Percentiles rank a stretch among this genome's conserved stretches.
These are phyloP conservation scores for Peromyscus maniculatus DNA, from an alignment of 2,113 vertebrate species.

Conservation along the genomic window DNA sequence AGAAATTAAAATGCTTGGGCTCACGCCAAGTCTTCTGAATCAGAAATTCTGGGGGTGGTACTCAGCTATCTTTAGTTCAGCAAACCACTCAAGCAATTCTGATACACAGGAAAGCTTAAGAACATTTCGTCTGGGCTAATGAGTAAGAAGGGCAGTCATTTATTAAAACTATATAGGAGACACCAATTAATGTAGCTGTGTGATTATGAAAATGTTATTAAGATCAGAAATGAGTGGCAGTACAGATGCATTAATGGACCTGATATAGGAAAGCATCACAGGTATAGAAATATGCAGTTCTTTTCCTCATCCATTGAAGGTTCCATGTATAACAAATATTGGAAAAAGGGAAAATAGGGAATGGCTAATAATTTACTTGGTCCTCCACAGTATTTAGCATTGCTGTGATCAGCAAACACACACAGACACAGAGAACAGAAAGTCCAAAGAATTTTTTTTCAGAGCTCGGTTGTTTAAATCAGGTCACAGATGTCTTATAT, in stretches of 20 bases:
- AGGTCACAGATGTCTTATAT: not conserved
- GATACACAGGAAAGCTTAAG: not conserved
- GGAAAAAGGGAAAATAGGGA: not conserved
- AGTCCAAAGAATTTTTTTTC: not conserved
- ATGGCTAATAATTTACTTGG: not conserved
- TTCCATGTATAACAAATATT: not conserved
- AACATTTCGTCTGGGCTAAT: constrained; percentile 14
- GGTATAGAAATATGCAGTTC: not conserved
- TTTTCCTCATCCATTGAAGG: not conserved
- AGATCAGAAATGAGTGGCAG: not conserved
- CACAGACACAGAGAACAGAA: not conserved
- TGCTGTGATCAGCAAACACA: not conserved
- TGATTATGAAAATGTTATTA: not conserved
- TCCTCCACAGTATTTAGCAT: not conserved
- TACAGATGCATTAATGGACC: not conserved
- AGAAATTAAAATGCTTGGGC: constrained; percentile 35
- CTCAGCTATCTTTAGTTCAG: constrained; percentile 48
- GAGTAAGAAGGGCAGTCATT: not conserved
- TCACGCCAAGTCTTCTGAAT: constrained; percentile 10
- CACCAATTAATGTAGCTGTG: not conserved
- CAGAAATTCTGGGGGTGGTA: constrained; percentile 28
- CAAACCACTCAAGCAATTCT: constrained; percentile 42
- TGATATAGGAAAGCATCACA: not conserved
- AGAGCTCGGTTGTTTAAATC: not conserved
- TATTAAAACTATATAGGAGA: constrained; percentile 1